A percentile compares a stretch with the other conserved stretches of the same genome.
Conservation (phyloP, 2,113 vertebrate genomes). For the Neopipo cinnamomea region DNA sequence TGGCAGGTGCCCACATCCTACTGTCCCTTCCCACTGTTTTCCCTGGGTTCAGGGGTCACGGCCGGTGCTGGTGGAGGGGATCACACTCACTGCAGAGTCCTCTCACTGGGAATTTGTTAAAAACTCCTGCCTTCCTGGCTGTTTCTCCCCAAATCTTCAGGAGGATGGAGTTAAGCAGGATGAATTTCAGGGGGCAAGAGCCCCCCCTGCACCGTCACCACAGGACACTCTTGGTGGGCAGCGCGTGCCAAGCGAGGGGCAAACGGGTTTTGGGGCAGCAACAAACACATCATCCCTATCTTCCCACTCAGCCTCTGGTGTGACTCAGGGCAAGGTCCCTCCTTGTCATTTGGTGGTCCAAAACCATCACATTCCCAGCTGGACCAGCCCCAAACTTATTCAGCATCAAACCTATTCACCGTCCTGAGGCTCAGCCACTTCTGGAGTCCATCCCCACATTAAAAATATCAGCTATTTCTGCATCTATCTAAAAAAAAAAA, state of each 20-base stretch:
- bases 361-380: neutral
- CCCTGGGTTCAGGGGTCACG: neutral
- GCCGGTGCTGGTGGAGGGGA: rapidly evolving
- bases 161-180: neutral
- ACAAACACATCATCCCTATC: neutral
- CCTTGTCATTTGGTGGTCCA: neutral
- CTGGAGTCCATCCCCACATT: neutral
- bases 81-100: neutral
- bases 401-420: neutral
- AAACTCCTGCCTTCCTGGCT: neutral
- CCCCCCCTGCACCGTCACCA: neutral
- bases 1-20: neutral
- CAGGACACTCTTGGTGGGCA: rapidly evolving
- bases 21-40: neutral
- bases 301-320: rapidly evolving
- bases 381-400: neutral
- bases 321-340: neutral
- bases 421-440: neutral
- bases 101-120: neutral
- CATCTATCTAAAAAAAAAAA: neutral
- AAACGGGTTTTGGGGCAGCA: neutral
- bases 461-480: neutral
- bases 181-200: neutral
- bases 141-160: neutral
- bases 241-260: rapidly evolving